phyloP scores from a whole-genome alignment of 2,797 vertebrate genomes.

The Crocodylus rhombifer region DNA sequence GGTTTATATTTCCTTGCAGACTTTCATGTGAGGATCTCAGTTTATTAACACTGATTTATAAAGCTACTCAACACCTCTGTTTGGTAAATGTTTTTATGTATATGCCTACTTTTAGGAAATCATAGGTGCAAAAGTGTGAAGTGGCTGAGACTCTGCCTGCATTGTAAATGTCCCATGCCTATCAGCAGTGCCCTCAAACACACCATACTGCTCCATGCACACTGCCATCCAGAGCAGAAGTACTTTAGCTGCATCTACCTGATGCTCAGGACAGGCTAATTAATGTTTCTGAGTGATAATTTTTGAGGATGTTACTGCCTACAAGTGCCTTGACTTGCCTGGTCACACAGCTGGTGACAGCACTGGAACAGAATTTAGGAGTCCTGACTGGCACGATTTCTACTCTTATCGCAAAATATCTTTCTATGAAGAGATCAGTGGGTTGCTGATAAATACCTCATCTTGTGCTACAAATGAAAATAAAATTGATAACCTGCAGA shows the following conservation, averaged over 20 bases:
- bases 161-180: no score
- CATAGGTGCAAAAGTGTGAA: background rate
- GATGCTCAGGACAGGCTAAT: no score
- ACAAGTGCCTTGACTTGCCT: no score
- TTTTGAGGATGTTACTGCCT: no score
- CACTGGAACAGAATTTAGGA: background rate
- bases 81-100: constrained; percentile 50
- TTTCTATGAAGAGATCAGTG: background rate
- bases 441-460: background rate
- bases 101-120: constrained; percentile 1
- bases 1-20: constrained; percentile 53
- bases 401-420: background rate
- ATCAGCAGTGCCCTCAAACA: no score
- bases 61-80: constrained; percentile 45
- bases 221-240: no score
- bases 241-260: no score
- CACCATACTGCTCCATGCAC: no score
- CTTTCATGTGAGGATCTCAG: constrained; percentile 54
- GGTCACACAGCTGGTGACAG: background rate
- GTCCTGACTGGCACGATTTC: background rate
- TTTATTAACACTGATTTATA: constrained; percentile 19
- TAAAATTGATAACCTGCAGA: background rate
- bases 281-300: no score
- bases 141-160: background rate
- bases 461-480: background rate